phyloP scores from a whole-genome alignment of 2,113 vertebrate species.

The Trematomus loennbergii region DNA sequence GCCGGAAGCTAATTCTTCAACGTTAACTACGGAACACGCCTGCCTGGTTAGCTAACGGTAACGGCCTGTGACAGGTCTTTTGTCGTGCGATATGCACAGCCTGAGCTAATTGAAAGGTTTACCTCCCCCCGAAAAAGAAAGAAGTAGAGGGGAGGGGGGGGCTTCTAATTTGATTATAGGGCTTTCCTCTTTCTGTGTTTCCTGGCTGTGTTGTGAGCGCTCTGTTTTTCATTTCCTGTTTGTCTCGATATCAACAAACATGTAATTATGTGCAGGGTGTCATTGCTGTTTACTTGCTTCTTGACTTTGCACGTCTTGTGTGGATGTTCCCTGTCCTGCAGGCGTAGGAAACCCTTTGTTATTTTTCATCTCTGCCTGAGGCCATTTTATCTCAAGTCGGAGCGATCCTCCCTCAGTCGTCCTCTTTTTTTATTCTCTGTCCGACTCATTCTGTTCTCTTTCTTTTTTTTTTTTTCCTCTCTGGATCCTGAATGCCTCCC shows the following conservation, averaged over 20 bases:
- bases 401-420: not conserved
- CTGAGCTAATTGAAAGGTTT: constrained; percentile 82
- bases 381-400: not conserved
- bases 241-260: not conserved
- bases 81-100: constrained; percentile 67
- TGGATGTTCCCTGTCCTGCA: not conserved
- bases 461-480: not conserved
- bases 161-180: constrained; percentile 23
- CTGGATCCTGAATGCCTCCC: not conserved
- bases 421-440: not conserved
- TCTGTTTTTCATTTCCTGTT: constrained; percentile 10
- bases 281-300: not conserved
- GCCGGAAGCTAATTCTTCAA: constrained; percentile 59
- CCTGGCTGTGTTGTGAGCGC: not conserved
- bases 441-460: not conserved
- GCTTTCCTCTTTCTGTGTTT: constrained; percentile 11
- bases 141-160: constrained; percentile 72
- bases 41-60: constrained; percentile 53
- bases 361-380: constrained; percentile 13
- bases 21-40: constrained; percentile 45
- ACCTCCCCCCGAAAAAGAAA: constrained; percentile 54
- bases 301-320: not conserved
- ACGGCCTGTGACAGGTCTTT: constrained; percentile 69
- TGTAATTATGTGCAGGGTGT: not conserved
- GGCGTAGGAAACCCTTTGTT: not conserved